Conservation (phyloP, 2,113 vertebrate genomes). For the Promerops cafer region DNA sequence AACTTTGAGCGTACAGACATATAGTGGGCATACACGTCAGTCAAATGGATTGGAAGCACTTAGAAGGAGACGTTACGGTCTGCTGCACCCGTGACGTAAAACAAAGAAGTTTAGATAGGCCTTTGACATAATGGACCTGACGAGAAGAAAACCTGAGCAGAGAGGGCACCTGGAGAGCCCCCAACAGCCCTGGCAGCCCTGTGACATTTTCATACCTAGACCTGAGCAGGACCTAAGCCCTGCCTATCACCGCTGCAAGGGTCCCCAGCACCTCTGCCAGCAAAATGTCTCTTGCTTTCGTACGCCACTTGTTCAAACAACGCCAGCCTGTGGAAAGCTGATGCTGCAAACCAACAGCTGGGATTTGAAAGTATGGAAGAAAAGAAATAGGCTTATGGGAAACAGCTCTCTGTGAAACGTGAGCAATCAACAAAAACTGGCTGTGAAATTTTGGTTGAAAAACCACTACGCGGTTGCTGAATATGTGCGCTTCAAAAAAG, state of each 20-base stretch:
- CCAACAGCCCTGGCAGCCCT: not conserved
- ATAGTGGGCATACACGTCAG: not conserved
- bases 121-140: slow-evolving; percentile 6
- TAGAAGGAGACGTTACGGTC: not conserved
- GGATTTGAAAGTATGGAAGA: not conserved
- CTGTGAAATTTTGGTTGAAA: not conserved
- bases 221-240: not conserved
- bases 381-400: not conserved
- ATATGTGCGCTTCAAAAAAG: not conserved
- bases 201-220: not conserved
- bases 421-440: not conserved
- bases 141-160: not conserved
- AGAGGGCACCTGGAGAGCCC: not conserved
- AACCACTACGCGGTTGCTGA: not conserved
- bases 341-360: not conserved
- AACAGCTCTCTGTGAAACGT: not conserved
- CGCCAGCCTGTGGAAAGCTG: not conserved
- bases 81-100: not conserved
- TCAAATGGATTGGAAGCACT: not conserved
- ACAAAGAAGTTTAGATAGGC: not conserved
- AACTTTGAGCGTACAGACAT: not conserved
- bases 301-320: rapidly evolving
- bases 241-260: rapidly evolving
- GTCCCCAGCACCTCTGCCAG: not conserved
- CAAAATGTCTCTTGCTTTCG: rapidly evolving